Evolutionary conservation across 2,113 vertebrate genomes (phyloP), one percentile per base, ranked within the genome.

Genomic region (Cyphomyrus discorhynchus): DNA sequence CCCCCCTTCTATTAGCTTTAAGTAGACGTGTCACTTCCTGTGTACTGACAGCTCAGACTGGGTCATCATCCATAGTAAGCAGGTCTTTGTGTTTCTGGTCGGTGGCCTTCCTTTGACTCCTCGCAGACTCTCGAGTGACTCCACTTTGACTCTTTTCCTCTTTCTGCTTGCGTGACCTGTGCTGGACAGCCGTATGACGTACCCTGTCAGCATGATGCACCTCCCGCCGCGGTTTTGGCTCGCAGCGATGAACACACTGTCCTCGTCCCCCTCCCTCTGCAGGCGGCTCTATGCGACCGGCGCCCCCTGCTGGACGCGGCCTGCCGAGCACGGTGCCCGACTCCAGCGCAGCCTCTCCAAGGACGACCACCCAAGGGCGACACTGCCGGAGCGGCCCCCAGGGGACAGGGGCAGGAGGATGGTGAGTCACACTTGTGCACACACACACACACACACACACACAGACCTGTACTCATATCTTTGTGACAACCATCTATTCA

Each of bases 361-460:
- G 94, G 97, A 98, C 91, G 98, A 98, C 88, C 98, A 98, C 90
- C 93, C 97, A 91, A 98, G 98, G 92, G 47, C 98, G 95, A 97
- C 97, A 96, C 92, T 97, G 91, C 96, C 96, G 0, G 96, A 97
- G 90, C 98, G 94, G 93, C 96, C 97, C 21, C 93, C 96, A 5
- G 94, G 95, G 91, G 97, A 97, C 45, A 96, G 97, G 80, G 93
- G 96, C 53, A 96, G 93, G 93, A 97, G 96, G 90, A 98, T 98
- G 97, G 98, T 99, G 92, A 96, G 96, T 39, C 56, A 35, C 6
- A 56, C 86, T 15, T 19, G 24, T 66, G 13, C 6, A 35, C 47
- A 85, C 42, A 86, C 46, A 53, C 86, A 39, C 52, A 53, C 19
- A 62, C 21, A 53, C 5, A 19, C 17, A 53, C 52, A 5, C 52